Evolutionary conservation across 2,797 vertebrate genomes (phyloP).

Genomic region (Macroramphosus scolopax): DNA sequence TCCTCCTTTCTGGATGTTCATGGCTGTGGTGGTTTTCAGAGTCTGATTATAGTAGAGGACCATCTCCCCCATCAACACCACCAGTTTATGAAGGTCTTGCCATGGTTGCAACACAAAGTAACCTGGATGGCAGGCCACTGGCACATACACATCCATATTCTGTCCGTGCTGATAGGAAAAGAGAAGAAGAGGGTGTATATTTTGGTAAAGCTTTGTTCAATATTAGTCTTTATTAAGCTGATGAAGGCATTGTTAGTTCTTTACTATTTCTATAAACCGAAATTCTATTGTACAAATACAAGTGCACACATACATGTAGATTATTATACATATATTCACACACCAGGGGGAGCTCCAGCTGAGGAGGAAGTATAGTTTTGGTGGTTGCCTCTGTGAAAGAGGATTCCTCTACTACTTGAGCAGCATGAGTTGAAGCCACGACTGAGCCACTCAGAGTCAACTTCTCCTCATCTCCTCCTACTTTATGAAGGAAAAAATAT

Average conservation of each 20-base stretch:
- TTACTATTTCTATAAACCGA: too few species aligned
- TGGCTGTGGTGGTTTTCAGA: constrained; percentile 52
- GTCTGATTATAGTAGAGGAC: constrained; percentile 87
- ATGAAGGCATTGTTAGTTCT: too few species aligned
- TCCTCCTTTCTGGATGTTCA: constrained; percentile 79
- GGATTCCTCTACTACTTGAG: not conserved
- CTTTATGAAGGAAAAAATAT: too few species aligned
- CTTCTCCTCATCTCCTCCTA: constrained; percentile 9
- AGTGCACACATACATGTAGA: too few species aligned
- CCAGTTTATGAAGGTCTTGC: constrained; percentile 90
- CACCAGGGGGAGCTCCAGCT: constrained; percentile 64
- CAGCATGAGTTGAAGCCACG: not conserved
- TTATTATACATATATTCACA: not conserved
- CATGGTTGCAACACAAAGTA: constrained; percentile 93
- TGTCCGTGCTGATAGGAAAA: constrained; percentile 76
- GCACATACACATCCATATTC: constrained; percentile 88
- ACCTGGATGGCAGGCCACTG: constrained; percentile 90
- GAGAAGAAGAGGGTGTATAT: constrained; percentile 48
- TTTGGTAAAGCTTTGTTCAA: not conserved
- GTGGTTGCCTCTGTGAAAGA: not conserved
- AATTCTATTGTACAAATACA: too few species aligned
- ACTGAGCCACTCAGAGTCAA: constrained; percentile 8
- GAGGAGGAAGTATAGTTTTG: constrained; percentile 43
- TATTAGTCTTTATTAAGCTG: too few species aligned
- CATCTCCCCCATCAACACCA: constrained; percentile 94